A percentile compares a stretch with the other conserved stretches of the same genome.
Evolutionary conservation across 2,113 vertebrate genomes (phyloP).

Genomic region (Poeciliopsis turrubarensis): DNA sequence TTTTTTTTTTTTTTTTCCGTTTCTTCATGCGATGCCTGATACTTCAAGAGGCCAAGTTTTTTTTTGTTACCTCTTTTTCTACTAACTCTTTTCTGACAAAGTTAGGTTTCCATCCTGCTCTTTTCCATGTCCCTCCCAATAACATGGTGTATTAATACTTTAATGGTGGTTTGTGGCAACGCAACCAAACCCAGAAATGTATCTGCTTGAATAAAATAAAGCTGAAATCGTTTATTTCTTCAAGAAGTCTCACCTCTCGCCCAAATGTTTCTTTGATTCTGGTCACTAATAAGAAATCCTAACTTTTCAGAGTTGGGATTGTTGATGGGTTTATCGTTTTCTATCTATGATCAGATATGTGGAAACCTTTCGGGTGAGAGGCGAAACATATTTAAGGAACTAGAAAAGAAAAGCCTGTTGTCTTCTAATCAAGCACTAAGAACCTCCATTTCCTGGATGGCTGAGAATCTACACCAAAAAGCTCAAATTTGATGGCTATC

Average conservation of each 20-base stretch:
- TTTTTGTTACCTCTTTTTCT: conserved; percentile 20
- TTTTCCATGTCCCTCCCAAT: conserved; percentile 24
- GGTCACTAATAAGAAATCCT: background rate
- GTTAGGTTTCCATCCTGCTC: conserved; percentile 33
- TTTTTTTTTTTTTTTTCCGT: conserved; percentile 28
- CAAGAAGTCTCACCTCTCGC: background rate
- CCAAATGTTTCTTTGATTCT: background rate
- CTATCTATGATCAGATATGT: background rate
- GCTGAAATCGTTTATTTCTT: background rate
- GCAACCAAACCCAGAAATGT: conserved; percentile 5
- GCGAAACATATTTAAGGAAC: background rate
- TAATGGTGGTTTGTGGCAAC: conserved; percentile 33
- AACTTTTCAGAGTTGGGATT: background rate
- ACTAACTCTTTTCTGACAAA: conserved; percentile 57
- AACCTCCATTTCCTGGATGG: background rate
- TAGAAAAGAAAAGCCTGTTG: background rate
- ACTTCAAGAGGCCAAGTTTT: conserved; percentile 19
- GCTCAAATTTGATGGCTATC: background rate
- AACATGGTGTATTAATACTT: conserved; percentile 27
- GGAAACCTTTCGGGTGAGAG: background rate
- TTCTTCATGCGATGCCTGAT: conserved; percentile 37
- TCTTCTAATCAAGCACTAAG: background rate
- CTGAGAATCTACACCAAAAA: background rate
- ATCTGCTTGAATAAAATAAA: background rate
- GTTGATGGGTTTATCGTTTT: background rate